phyloP scores from a whole-genome alignment of 2,113 vertebrate species.

The Otus sunia region DNA sequence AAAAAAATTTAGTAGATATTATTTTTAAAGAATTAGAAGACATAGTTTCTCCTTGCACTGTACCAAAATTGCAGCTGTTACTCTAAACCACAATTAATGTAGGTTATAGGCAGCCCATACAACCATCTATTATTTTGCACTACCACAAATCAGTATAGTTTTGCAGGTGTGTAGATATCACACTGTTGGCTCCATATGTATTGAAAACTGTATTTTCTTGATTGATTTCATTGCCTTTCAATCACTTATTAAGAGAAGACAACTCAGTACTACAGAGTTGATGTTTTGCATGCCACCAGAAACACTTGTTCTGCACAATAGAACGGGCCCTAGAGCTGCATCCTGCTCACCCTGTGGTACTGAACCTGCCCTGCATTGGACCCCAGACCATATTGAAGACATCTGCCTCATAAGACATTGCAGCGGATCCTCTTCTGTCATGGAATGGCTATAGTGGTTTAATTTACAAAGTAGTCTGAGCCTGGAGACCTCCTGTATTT shows the following conservation, averaged over 20 bases:
- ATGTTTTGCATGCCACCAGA: background rate
- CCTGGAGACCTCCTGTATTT: background rate
- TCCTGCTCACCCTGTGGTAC: background rate
- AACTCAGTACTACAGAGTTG: background rate
- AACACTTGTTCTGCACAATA: background rate
- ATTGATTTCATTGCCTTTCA: background rate
- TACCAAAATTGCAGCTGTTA: background rate
- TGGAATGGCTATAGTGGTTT: background rate
- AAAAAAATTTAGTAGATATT: background rate
- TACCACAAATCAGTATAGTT: background rate
- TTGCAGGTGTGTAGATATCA: background rate
- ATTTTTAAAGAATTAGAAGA: background rate
- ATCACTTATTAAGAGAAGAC: background rate
- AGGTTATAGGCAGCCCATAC: background rate
- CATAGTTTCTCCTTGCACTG: background rate
- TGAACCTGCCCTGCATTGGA: background rate
- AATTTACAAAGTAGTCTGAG: background rate
- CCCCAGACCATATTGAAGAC: background rate
- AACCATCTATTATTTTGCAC: background rate
- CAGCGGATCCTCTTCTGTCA: background rate
- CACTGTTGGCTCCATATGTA: background rate
- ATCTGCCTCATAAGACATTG: background rate
- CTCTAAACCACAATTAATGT: background rate
- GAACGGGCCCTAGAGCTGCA: background rate
- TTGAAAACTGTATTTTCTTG: background rate